Conservation (phyloP, 1,140 invertebrate genomes). For the Solenopsis invicta region DNA sequence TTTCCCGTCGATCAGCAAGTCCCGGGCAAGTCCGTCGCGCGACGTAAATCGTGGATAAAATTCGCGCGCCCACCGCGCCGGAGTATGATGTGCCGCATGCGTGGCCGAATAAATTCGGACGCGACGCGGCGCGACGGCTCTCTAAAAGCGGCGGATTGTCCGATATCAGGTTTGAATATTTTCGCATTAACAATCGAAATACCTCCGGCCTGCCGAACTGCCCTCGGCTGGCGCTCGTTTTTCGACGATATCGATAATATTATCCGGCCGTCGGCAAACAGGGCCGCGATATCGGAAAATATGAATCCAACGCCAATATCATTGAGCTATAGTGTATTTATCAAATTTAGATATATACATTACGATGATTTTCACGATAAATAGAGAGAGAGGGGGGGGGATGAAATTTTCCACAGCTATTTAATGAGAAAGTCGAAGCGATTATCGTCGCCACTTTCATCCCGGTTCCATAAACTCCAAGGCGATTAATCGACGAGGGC, state of each 20-base stretch:
- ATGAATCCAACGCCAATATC: constrained; percentile 44
- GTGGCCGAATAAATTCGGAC: constrained; percentile 17
- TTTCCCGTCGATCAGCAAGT: constrained; percentile 48
- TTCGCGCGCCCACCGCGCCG: background rate
- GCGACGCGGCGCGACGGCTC: background rate
- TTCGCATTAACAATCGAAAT: constrained; percentile 61
- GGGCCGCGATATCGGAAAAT: constrained; percentile 62
- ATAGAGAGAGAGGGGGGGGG: background rate
- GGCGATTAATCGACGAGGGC: constrained; percentile 65
- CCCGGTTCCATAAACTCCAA: constrained; percentile 43
- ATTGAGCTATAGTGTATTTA: constrained; percentile 66
- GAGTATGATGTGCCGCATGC: background rate
- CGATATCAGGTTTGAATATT: constrained; percentile 56
- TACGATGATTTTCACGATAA: constrained; percentile 6
- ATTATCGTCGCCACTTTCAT: constrained; percentile 42
- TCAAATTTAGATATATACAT: constrained; percentile 61
- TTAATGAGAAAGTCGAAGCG: constrained; percentile 27
- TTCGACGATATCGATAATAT: constrained; percentile 59
- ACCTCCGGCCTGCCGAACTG: background rate
- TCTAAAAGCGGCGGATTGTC: background rate
- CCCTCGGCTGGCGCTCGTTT: constrained; percentile 33
- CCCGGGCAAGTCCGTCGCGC: constrained; percentile 5
- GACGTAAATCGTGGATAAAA: constrained; percentile 59
- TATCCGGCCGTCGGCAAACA: constrained; percentile 27
- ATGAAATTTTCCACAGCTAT: constrained; percentile 3